Evolutionary conservation across 1,140 invertebrate genomes (phyloP).

Genomic region (Gryon sp.): DNA sequence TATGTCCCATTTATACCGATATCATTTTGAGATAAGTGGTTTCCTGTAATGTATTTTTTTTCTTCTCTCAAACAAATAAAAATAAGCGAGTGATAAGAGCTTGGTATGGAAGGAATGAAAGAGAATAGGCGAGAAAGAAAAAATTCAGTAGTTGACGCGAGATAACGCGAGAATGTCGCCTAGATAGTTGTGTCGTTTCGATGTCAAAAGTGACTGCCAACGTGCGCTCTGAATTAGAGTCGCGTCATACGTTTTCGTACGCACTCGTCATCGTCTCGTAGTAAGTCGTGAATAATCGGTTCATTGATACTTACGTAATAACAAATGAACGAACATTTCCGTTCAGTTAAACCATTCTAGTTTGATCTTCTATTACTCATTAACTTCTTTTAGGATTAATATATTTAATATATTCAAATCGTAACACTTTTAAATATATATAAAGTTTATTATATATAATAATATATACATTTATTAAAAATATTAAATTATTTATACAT

Average conservation of each 20-base stretch:
- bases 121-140: background rate
- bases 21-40: background rate
- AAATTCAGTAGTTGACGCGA: background rate
- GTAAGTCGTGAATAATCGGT: conserved; percentile 27
- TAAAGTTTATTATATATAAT: too few relatives aligned
- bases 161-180: conserved; percentile 36
- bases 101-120: background rate
- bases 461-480: too few relatives aligned
- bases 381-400: too few relatives aligned
- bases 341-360: conserved; percentile 30
- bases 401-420: too few relatives aligned
- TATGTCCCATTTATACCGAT: too few relatives aligned
- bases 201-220: conserved; percentile 23
- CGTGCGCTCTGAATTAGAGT: conserved; percentile 17
- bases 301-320: conserved; percentile 48
- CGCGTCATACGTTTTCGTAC: conserved; percentile 43
- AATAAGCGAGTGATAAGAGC: conserved; percentile 7
- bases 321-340: conserved; percentile 27
- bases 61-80: too few relatives aligned
- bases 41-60: conserved; percentile 14
- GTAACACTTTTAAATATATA: too few relatives aligned
- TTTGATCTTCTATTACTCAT: too few relatives aligned
- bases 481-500: too few relatives aligned
- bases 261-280: conserved; percentile 15
- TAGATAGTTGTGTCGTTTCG: conserved; percentile 33